phyloP scores from a whole-genome alignment of 2,113 vertebrate genomes.

The Saccopteryx bilineata region DNA sequence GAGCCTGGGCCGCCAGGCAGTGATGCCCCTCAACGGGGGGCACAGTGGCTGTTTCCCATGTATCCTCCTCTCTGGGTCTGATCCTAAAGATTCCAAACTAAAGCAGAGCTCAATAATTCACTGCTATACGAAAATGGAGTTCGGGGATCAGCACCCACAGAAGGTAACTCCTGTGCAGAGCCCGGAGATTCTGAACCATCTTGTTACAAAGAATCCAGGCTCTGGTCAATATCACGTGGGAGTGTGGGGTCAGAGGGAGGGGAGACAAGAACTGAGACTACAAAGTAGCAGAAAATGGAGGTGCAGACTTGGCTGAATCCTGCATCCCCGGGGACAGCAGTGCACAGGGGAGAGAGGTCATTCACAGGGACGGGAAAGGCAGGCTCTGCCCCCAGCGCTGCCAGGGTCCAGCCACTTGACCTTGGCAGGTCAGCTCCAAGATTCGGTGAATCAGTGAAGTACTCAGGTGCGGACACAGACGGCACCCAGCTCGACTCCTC shows the following conservation, averaged over 20 bases:
- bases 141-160: not conserved
- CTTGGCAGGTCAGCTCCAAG: not conserved
- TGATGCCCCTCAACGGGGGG: accelerated
- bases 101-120: not conserved
- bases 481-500: too few relatives aligned
- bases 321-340: not conserved
- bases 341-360: not conserved
- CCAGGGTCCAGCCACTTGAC: not conserved
- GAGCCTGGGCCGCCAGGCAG: accelerated
- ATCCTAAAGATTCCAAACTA: not conserved
- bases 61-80: not conserved
- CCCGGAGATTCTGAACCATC: not conserved
- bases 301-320: accelerated
- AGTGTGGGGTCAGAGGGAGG: not conserved
- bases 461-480: too few relatives aligned
- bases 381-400: not conserved
- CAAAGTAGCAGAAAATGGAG: not conserved
- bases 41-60: not conserved
- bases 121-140: not conserved
- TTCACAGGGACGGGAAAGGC: accelerated
- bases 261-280: not conserved
- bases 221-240: not conserved
- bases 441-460: accelerated
- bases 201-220: not conserved
- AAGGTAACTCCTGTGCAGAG: not conserved